phyloP scores from a whole-genome alignment of 2,888 invertebrate species.

The Hemithea aestivaria region DNA sequence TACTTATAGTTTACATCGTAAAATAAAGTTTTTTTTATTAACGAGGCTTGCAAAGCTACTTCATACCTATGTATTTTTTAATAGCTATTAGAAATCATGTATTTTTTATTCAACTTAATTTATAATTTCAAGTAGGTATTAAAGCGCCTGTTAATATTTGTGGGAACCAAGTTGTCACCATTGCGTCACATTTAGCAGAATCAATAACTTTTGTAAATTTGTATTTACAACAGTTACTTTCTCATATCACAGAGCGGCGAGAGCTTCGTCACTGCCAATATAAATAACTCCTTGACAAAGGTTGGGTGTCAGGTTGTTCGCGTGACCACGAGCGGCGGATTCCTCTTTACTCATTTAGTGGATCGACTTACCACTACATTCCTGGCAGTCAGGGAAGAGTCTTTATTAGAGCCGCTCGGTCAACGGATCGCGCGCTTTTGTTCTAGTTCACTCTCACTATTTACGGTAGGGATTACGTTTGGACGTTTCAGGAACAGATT shows the following conservation, averaged over 20 bases:
- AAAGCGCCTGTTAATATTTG: too few species aligned
- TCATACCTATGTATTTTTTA: too few species aligned
- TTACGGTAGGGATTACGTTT: constrained; percentile 5
- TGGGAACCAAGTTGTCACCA: too few species aligned
- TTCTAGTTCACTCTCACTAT: constrained; percentile 27
- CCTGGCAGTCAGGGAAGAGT: constrained; percentile 46
- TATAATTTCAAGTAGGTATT: too few species aligned
- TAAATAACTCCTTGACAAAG: constrained; percentile 7
- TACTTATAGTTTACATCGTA: background rate
- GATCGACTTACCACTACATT: constrained; percentile 66
- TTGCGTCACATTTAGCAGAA: too few species aligned
- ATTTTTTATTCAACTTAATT: too few species aligned
- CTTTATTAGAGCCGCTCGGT: constrained; percentile 51
- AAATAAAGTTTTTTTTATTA: too few species aligned
- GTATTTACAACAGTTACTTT: too few species aligned
- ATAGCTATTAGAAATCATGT: too few species aligned
- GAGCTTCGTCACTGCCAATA: constrained; percentile 6
- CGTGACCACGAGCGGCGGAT: constrained; percentile 60
- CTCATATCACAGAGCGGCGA: too few species aligned
- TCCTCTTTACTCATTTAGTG: constrained; percentile 57
- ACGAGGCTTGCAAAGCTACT: too few species aligned
- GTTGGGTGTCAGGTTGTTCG: constrained; percentile 62
- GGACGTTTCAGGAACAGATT: background rate
- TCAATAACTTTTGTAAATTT: background rate
- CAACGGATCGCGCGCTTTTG: constrained; percentile 32